Percentiles rank a stretch among this genome's conserved stretches.
phyloP scores from a whole-genome alignment of 2,888 invertebrate genomes.

The Sclerodermus sp. region DNA sequence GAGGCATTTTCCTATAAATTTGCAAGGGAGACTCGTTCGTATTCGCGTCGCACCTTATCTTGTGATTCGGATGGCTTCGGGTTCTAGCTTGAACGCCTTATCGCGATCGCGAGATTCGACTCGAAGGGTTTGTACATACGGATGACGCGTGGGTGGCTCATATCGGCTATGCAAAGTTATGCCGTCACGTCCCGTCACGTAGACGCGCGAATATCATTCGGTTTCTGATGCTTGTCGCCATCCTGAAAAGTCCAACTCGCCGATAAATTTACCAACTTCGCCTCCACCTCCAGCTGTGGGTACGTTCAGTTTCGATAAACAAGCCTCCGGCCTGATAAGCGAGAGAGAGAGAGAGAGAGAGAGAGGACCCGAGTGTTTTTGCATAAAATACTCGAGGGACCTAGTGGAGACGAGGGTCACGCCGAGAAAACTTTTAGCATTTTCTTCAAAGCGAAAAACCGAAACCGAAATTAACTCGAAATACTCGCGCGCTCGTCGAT shows the following conservation, averaged over 20 bases:
- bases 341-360: conserved; percentile 6
- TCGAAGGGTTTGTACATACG: conserved; percentile 32
- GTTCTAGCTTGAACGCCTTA: conserved; percentile 25
- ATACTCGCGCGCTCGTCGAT: too few relatives aligned
- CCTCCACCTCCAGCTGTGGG: conserved; percentile 14
- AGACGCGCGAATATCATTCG: conserved; percentile 17
- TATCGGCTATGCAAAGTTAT: conserved; percentile 33
- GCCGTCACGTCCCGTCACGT: conserved; percentile 18
- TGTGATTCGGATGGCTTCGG: conserved; percentile 24
- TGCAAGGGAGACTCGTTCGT: conserved; percentile 27
- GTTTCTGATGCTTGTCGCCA: too few relatives aligned
- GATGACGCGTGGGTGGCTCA: conserved; percentile 28
- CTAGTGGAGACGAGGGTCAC: background rate
- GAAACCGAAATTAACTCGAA: too few relatives aligned
- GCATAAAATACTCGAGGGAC: background rate
- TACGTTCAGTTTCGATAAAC: conserved; percentile 26
- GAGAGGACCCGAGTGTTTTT: background rate
- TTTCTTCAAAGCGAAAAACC: too few relatives aligned
- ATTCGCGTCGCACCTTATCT: conserved; percentile 34
- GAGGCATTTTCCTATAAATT: conserved; percentile 33
- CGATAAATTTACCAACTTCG: conserved; percentile 4
- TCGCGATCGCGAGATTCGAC: conserved; percentile 34
- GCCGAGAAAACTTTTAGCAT: too few relatives aligned
- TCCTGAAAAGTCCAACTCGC: conserved; percentile 29
- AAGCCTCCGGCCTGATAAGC: conserved; percentile 23